Percentiles rank a stretch among this genome's conserved stretches.
Evolutionary conservation across 2,113 vertebrate genomes (phyloP).

Genomic region (Eurypyga helias): DNA sequence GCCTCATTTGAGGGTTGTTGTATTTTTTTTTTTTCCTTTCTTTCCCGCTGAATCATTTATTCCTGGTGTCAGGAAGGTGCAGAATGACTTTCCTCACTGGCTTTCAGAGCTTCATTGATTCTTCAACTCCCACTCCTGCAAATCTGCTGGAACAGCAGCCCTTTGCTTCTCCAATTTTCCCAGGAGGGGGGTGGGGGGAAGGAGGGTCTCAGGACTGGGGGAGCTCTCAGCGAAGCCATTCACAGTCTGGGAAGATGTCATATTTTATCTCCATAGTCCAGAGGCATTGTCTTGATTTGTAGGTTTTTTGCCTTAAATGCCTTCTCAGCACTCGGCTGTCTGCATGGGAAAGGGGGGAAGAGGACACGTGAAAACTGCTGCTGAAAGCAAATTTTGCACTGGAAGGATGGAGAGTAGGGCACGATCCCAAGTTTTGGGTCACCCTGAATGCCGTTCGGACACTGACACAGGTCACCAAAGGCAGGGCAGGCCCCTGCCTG

Average conservation of each 20-base stretch:
- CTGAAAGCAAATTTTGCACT: neutral
- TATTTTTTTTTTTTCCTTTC: constrained; percentile 48
- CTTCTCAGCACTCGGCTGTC: neutral
- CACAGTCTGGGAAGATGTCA: neutral
- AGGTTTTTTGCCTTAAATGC: neutral
- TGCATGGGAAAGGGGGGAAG: neutral
- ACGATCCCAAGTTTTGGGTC: neutral
- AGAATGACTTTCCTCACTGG: constrained; percentile 59
- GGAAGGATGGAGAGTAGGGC: neutral
- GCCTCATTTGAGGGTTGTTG: constrained; percentile 60
- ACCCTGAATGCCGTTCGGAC: neutral
- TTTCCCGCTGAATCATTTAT: constrained; percentile 71
- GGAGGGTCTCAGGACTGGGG: neutral
- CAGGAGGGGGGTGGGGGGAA: neutral
- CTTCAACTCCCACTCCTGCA: constrained; percentile 48
- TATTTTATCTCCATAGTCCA: neutral
- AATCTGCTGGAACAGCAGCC: constrained; percentile 70
- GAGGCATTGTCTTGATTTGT: neutral
- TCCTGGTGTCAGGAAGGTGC: constrained; percentile 76
- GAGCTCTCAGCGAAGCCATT: neutral
- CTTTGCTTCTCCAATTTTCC: constrained; percentile 12
- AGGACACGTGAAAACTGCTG: neutral
- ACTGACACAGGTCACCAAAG: neutral
- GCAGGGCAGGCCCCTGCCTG: neutral
- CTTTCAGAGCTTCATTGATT: constrained; percentile 73